Base-by-base conservation (phyloP, 2,888 invertebrate genomes). In the Argyresthia goedartella region DNA sequence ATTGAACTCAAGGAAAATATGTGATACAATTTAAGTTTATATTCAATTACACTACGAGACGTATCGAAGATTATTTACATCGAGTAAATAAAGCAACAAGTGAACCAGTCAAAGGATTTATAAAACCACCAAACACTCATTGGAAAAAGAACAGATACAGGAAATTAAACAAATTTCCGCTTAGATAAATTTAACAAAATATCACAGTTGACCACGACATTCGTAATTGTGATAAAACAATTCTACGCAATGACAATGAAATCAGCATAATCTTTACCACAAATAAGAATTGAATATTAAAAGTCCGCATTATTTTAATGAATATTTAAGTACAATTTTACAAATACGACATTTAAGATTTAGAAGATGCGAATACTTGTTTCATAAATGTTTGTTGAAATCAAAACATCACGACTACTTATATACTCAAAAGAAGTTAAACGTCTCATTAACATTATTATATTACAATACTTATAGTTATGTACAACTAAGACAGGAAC, bases 201-300 rank as follows among this genome's bases (percentile, higher is more conserved):
- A 86, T 86, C 86, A 86, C 86, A 86, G 86, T 76, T 81, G 78
- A 82, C 84, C 81, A 85, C 84, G 85, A 84, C 74, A 76, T 72
- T 78, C 75, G 67, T 71, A 68, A 73, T 70, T 63, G 72, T 74
- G 77, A 71, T 68, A 74, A 70, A 73, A n/a, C n/a, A n/a, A n/a
- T n/a, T n/a, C n/a, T n/a, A n/a, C n/a, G n/a, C n/a, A n/a, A 71
- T 71, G n/a, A 33, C 8, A 15, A 47, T 25, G 2, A 47, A 33
- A 8, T 33, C 11, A 7, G 47, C 34, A 33, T 25, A 34, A 25
- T 11, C n/a, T 4, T 33, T 47, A 39, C 11, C 6, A 44, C 25
- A 44, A 44, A 16, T 33, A 47, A 14, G 3, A 47, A 33, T 47
- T 25, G 47, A 25, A 11, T 39, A 33, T 14, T 25, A 25, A 25